These are phyloP conservation scores for Plecotus auritus DNA, from an alignment of 2,113 vertebrate species.

Conservation along the genomic window DNA sequence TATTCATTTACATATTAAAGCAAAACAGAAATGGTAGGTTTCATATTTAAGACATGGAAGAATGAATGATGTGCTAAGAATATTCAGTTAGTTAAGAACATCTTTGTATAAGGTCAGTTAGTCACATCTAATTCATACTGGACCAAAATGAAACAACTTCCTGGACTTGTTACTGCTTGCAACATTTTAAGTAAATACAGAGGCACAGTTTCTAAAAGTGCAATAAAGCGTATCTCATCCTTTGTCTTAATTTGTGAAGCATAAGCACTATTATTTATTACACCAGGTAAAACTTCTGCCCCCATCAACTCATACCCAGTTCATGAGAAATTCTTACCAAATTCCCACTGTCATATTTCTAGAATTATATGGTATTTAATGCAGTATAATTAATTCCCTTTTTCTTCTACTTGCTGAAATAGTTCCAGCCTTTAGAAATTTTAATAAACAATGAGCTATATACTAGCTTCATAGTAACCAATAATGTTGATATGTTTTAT, in stretches of 20 bases:
- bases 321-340: conserved; percentile 34
- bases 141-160: conserved; percentile 32
- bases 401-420: conserved; percentile 43
- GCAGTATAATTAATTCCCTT: not conserved
- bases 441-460: conserved; percentile 61
- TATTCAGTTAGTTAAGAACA: conserved; percentile 47
- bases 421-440: conserved; percentile 32
- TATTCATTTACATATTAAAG: not conserved
- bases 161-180: not conserved
- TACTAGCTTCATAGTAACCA: conserved; percentile 19
- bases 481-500: not conserved
- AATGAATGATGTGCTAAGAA: conserved; percentile 33
- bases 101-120: conserved; percentile 23
- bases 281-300: not conserved
- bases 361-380: not conserved
- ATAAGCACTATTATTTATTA: conserved; percentile 13
- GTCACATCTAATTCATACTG: conserved; percentile 31
- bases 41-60: not conserved
- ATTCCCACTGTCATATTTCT: not conserved
- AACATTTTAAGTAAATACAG: conserved; percentile 39
- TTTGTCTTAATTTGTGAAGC: conserved; percentile 24
- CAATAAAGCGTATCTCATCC: not conserved
- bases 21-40: not conserved
- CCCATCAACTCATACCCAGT: not conserved
- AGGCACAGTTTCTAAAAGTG: conserved; percentile 23